Conservation (phyloP, 1,140 invertebrate genomes). For the Sycophaga agraensis region DNA sequence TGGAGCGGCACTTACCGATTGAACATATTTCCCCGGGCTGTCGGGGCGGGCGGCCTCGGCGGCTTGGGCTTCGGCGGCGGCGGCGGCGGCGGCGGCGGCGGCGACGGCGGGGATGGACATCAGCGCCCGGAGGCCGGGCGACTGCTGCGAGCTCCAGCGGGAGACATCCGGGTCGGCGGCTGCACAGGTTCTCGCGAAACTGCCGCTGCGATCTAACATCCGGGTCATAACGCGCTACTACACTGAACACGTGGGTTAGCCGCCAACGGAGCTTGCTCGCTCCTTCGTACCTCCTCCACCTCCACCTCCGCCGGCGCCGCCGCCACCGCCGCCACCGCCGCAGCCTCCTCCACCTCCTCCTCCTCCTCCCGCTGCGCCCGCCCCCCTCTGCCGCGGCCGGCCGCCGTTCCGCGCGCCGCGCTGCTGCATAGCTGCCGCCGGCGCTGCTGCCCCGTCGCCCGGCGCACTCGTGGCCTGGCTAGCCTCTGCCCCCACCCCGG, state of each 20-base stretch:
- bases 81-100: conserved; percentile 41
- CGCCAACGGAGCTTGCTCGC: conserved; percentile 12
- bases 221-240: conserved; percentile 61
- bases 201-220: conserved; percentile 60
- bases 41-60: conserved; percentile 49
- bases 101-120: conserved; percentile 47
- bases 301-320: conserved; percentile 28
- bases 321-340: conserved; percentile 16
- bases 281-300: conserved; percentile 24
- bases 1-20: conserved; percentile 54
- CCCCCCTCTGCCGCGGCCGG: neutral
- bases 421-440: conserved; percentile 41
- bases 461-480: too few species aligned
- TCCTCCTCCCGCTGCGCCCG: neutral
- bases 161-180: conserved; percentile 53
- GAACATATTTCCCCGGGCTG: conserved; percentile 57
- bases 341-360: neutral
- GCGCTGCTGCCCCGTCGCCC: too few species aligned
- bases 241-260: conserved; percentile 57
- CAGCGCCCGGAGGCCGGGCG: conserved; percentile 49
- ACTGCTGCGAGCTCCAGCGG: conserved; percentile 27
- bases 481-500: too few species aligned
- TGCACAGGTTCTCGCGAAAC: conserved; percentile 54
- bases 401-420: conserved; percentile 34
- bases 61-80: conserved; percentile 38